Evolutionary conservation across 2,797 vertebrate genomes (phyloP), one percentile per base, ranked within the genome.

Genomic region (Lycodopsis pacificus): DNA sequence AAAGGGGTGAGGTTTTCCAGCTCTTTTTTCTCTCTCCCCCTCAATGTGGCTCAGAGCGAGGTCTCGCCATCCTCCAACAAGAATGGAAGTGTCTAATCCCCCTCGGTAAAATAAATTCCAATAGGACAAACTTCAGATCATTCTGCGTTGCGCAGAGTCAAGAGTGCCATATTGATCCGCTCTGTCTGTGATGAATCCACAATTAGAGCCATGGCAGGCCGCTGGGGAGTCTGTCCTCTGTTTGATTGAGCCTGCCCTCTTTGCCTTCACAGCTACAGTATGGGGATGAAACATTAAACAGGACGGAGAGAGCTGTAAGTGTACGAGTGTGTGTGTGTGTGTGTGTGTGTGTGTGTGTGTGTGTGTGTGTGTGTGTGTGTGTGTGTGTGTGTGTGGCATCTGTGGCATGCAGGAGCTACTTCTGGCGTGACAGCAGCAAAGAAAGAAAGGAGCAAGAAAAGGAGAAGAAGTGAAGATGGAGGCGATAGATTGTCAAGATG

Each of bases 51-150:
- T 17, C 61, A 48, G 80, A 81, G 79, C 10, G 76, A 81, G 86
- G 84, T 77, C 84, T 74, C 14, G 22, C 53, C 81, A 71, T 79
- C 76, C 74, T 85, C 84, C 84, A 87, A 91, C 90, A 85, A 61
- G 68, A 78, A 88, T 87, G 83, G 86, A 94, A 90, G 83, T 85
- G 80, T 91, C 88, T 89, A 89, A 94, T 93, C 86, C 62, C 89
- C 83, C 76, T 30, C 19, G 66, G 83, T 88, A 79, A 91, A 89
- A 87, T 83, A 86, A 93, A 93, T 94, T 93, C 88, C 89, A 48
- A 93, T 89, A 94, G 94, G 92, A 95, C 90, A 91, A 92, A 94
- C 92, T 92, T 91, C 81, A 90, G 89, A 93, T 90, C 85, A 88
- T 86, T 81, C 74, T 86, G 80, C 61, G 82, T 85, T 82, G 85